Evolutionary conservation across 2,113 vertebrate species (phyloP).

Genomic region (Rhizomys pruinosus): DNA sequence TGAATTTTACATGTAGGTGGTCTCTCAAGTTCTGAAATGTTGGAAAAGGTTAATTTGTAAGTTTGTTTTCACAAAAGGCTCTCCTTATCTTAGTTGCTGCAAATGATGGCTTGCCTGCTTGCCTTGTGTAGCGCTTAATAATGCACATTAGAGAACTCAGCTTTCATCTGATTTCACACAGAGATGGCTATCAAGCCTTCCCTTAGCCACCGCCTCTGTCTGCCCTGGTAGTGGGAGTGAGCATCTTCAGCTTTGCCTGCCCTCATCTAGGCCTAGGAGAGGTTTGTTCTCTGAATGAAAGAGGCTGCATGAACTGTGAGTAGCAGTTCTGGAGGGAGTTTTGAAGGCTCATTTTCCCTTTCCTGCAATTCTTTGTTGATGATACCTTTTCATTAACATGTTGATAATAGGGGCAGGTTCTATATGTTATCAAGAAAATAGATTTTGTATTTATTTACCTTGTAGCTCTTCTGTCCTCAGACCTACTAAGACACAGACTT

Average conservation of each 20-base stretch:
- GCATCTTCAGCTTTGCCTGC: background rate
- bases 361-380: background rate
- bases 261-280: background rate
- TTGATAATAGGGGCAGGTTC: slow-evolving; percentile 1
- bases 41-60: slow-evolving; percentile 46
- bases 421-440: slow-evolving; percentile 55
- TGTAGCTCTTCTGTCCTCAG: background rate
- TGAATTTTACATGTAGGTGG: slow-evolving; percentile 48
- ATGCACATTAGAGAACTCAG: background rate
- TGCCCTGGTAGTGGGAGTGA: background rate
- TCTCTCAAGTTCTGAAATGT: slow-evolving; percentile 11
- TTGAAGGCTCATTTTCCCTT: background rate
- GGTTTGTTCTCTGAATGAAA: background rate
- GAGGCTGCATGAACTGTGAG: background rate
- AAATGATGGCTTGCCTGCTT: background rate
- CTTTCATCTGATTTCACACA: background rate
- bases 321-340: background rate
- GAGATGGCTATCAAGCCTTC: background rate
- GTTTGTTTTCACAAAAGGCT: slow-evolving; percentile 2
- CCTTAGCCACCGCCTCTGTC: background rate
- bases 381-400: background rate
- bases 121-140: slow-evolving; percentile 31
- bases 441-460: slow-evolving; percentile 42
- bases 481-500: background rate
- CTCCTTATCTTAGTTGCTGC: background rate